phyloP scores from a whole-genome alignment of 2,113 vertebrate genomes.

The Calidris pygmaea region DNA sequence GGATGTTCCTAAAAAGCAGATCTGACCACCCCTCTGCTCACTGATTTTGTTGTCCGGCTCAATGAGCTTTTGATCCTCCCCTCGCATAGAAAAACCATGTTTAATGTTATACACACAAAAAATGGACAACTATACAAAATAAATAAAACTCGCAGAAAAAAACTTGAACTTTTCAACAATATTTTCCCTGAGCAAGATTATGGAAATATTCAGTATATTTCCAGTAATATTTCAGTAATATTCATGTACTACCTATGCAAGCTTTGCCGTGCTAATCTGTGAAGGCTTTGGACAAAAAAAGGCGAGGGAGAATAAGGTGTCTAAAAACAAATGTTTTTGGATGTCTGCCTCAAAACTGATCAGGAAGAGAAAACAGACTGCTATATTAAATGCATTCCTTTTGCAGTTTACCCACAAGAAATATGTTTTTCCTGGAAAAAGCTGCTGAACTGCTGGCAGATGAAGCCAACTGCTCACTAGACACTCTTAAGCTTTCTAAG shows the following conservation, averaged over 20 bases:
- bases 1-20: background rate
- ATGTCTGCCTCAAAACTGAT: background rate
- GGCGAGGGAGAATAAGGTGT: background rate
- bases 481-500: background rate
- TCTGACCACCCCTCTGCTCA: background rate
- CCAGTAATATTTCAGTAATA: background rate
- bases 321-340: background rate
- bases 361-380: background rate
- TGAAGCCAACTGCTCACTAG: background rate
- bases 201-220: no score
- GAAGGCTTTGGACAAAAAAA: background rate
- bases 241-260: background rate
- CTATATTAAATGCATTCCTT: background rate
- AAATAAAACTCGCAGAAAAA: background rate
- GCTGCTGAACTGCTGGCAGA: background rate
- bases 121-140: background rate
- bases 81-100: background rate
- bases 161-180: background rate
- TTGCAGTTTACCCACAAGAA: background rate
- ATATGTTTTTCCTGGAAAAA: slow-evolving; percentile 8
- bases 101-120: background rate
- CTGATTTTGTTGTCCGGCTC: background rate
- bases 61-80: background rate
- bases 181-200: background rate
- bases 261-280: background rate